Conservation (phyloP, 2,888 invertebrate species). For the Andricus quercusramuli region DNA sequence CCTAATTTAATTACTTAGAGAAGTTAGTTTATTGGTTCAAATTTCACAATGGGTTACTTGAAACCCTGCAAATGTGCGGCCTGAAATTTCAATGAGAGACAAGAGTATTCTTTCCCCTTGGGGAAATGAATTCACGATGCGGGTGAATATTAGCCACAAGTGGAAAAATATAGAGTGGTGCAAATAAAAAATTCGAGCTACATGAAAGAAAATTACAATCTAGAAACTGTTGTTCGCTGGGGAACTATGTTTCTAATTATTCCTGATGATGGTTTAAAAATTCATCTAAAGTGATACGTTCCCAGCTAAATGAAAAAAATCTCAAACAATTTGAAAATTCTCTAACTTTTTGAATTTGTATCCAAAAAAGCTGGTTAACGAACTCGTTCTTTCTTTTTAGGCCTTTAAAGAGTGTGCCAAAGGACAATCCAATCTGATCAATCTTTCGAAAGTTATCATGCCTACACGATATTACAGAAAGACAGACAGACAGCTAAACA, state of each 20-base stretch:
- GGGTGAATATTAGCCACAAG: constrained; percentile 13
- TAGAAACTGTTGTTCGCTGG: neutral
- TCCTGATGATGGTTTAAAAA: neutral
- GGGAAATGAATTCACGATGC: constrained; percentile 8
- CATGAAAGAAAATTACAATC: neutral
- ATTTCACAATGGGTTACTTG: neutral
- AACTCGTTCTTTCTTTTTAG: too few species aligned
- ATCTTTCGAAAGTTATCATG: too few species aligned
- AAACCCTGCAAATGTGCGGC: neutral
- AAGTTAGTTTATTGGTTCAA: neutral
- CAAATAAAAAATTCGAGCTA: neutral
- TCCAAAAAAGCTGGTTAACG: too few species aligned
- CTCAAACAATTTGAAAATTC: too few species aligned
- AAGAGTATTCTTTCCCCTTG: constrained; percentile 3
- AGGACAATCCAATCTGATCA: too few species aligned
- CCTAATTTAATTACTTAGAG: neutral
- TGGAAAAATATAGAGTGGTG: neutral
- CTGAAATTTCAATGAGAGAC: constrained; percentile 10
- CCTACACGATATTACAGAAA: too few species aligned
- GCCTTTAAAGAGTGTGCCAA: too few species aligned
- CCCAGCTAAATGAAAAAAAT: neutral
- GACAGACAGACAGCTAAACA: too few species aligned
- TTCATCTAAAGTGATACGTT: neutral
- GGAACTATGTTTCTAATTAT: neutral
- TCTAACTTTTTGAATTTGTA: too few species aligned